phyloP scores from a whole-genome alignment of 1,140 invertebrate genomes.

The Euglossa dilemma region DNA sequence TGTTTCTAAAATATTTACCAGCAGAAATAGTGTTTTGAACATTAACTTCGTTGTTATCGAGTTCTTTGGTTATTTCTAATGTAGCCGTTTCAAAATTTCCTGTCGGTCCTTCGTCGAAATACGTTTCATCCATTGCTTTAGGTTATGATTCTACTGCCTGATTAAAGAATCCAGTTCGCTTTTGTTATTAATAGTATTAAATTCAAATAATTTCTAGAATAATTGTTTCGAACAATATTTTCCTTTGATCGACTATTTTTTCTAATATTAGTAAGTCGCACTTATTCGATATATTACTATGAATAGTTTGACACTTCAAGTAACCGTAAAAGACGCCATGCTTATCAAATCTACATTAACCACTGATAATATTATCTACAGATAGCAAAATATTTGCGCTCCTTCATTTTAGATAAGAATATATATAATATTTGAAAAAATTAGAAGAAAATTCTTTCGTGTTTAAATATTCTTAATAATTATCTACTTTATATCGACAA shows the following conservation, averaged over 20 bases:
- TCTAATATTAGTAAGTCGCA: neutral
- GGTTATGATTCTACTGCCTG: neutral
- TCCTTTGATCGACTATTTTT: too few species aligned
- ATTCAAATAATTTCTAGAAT: neutral
- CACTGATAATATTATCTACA: constrained; percentile 34
- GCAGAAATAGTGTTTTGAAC: neutral
- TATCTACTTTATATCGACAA: neutral
- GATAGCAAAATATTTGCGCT: neutral
- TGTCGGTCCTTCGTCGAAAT: constrained; percentile 69
- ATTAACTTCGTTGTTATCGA: constrained; percentile 40
- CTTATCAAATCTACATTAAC: neutral
- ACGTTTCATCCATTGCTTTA: constrained; percentile 69
- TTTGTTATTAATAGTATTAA: neutral
- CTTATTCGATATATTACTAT: neutral
- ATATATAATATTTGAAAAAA: neutral
- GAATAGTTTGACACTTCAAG: constrained; percentile 21
- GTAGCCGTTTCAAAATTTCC: constrained; percentile 74
- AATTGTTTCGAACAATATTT: neutral
- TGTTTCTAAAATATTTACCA: neutral
- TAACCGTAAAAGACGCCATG: constrained; percentile 10
- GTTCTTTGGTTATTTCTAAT: constrained; percentile 70
- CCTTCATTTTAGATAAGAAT: neutral
- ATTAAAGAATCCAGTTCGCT: neutral
- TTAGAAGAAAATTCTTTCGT: neutral
- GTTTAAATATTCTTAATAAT: neutral